These are phyloP conservation scores for Erebia ligea DNA, from an alignment of 2,888 invertebrate species.

Conservation along the genomic window DNA sequence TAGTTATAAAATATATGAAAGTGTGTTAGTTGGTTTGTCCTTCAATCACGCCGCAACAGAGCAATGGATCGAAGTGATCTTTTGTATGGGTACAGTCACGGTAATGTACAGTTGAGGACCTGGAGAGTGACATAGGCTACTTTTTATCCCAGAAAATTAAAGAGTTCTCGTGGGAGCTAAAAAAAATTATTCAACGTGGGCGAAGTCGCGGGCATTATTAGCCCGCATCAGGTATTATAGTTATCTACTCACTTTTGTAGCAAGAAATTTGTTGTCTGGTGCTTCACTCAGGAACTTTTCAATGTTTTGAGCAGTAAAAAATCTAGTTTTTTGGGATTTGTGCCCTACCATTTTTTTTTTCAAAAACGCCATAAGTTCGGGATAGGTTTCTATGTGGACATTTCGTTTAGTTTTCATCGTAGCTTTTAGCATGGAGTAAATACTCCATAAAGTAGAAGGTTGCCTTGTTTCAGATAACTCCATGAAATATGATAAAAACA, in stretches of 20 bases:
- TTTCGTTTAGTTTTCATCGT: background rate
- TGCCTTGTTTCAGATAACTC: background rate
- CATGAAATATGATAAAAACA: background rate
- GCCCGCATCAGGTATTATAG: no score
- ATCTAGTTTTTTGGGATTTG: background rate
- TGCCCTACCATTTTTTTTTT: background rate
- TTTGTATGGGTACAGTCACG: no score
- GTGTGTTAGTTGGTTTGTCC: no score
- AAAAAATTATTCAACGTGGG: no score
- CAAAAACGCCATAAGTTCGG: background rate
- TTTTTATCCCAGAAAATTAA: no score
- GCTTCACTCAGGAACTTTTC: background rate
- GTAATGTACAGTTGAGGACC: no score
- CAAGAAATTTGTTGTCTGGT: background rate
- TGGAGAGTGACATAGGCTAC: no score
- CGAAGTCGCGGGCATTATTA: no score
- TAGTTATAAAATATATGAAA: no score
- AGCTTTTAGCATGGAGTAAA: background rate
- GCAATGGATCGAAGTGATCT: no score
- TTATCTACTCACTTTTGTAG: background rate
- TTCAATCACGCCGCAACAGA: no score
- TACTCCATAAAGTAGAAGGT: background rate
- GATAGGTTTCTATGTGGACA: background rate
- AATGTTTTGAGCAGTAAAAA: background rate
- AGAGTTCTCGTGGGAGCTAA: no score